Base-by-base conservation (phyloP, 2,113 vertebrate genomes). In the Hypomesus transpacificus region DNA sequence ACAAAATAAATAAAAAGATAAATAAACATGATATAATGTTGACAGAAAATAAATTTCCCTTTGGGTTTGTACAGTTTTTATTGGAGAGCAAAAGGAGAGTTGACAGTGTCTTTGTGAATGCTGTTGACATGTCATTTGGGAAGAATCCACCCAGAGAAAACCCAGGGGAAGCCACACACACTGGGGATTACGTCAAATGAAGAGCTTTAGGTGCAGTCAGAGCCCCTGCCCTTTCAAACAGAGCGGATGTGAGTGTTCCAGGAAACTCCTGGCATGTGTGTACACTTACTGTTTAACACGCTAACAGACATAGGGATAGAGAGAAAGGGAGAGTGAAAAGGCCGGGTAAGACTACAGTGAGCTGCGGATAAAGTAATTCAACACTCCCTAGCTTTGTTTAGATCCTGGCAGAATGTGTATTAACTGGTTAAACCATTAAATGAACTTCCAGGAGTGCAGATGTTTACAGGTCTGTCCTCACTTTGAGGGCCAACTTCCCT, bases 41-140 rank as follows among this genome's bases (percentile, higher is more conserved):
- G 84, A 84, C 79, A 76, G 78, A 34, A 85, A 85, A 82, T 80
- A 81, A 0, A 84, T 88, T 87, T 84, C 85, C 82, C 87, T 69
- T 3, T 56, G 72, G 78, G 64, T 68, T 75, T 3, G 4, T 56
- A 65, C 59, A 51, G 39, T 59, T 77, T 71, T 77, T 71, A 69
- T 63, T 75, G 39, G 53, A 53, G 67, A 71, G 82, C 76, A 62
- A 80, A 77, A 81, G 59, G 18, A 69, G 68, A 77, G 66, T n/a
- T 56, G 81, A 82, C 50, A 52, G 63, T 76, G 58, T 76, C 66
- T 50, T 24, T 74, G 57, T 69, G 77, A 75, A 56, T 64, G 62
- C 24, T 71, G 71, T 78, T 72, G 81, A 89, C 20, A 22, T 78
- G 80, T 78, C 67, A 70, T 61, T 24, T 76, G 79, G 70, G 63